phyloP scores from a whole-genome alignment of 1,140 invertebrate genomes.

The Caenorhabditis tropicalis region DNA sequence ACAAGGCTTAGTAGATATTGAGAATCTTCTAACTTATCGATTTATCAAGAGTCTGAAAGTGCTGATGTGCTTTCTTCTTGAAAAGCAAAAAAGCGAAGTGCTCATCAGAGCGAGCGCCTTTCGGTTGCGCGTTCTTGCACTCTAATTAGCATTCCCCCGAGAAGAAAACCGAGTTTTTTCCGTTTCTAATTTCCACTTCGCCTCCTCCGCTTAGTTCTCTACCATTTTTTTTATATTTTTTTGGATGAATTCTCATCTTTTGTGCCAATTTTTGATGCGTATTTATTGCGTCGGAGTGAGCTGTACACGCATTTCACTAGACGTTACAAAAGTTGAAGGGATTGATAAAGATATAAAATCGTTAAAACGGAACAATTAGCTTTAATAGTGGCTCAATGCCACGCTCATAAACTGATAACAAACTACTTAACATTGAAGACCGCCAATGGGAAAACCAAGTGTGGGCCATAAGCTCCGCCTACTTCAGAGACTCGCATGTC shows the following conservation, averaged over 20 bases:
- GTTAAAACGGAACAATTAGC: background rate
- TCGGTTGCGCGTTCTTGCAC: slow-evolving; percentile 23
- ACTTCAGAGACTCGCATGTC: background rate
- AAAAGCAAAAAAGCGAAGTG: background rate
- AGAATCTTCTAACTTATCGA: background rate
- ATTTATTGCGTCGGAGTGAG: no score
- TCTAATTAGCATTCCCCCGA: slow-evolving; percentile 35
- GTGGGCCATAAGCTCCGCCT: background rate
- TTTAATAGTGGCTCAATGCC: background rate
- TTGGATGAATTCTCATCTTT: background rate
- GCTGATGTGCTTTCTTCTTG: background rate
- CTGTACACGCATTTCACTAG: no score
- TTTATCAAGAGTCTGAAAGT: slow-evolving; percentile 26
- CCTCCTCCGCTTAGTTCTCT: background rate
- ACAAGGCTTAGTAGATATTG: background rate
- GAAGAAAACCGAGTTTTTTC: slow-evolving; percentile 24
- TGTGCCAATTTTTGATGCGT: no score
- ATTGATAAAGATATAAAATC: background rate
- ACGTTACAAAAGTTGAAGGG: background rate
- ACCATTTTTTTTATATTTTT: slow-evolving; percentile 26
- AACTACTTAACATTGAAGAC: background rate
- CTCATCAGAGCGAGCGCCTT: slow-evolving; percentile 27
- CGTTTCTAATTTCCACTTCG: slow-evolving; percentile 18
- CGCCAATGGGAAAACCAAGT: background rate
- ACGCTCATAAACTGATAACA: background rate